These are phyloP conservation scores for Parnassius glacialis DNA, from an alignment of 2,888 invertebrate species.

Conservation along the genomic window DNA sequence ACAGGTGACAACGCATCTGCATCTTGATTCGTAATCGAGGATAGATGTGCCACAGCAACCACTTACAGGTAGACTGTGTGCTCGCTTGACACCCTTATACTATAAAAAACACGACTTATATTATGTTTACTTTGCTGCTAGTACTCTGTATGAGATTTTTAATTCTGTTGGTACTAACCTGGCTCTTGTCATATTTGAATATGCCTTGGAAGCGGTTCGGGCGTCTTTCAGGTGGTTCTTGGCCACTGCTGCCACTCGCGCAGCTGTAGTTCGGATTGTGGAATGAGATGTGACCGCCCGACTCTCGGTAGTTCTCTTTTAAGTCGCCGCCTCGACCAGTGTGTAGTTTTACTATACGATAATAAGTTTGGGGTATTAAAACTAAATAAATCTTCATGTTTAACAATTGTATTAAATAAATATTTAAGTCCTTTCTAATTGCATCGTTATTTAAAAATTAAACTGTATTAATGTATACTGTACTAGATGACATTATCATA, in stretches of 20 bases:
- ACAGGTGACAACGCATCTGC: too few relatives aligned
- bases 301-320: conserved; percentile 68
- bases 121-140: neutral
- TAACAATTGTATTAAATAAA: too few relatives aligned
- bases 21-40: too few relatives aligned
- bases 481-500: too few relatives aligned
- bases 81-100: too few relatives aligned
- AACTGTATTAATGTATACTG: too few relatives aligned
- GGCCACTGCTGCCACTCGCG: conserved; percentile 73
- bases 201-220: conserved; percentile 77
- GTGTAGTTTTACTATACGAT: conserved; percentile 43
- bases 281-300: conserved; percentile 89
- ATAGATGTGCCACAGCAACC: too few relatives aligned
- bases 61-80: too few relatives aligned
- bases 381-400: too few relatives aligned
- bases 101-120: neutral
- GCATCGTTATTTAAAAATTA: too few relatives aligned
- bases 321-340: conserved; percentile 46
- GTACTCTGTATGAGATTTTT: neutral
- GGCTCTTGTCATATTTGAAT: conserved; percentile 89
- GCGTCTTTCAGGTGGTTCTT: conserved; percentile 52
- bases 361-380: too few relatives aligned
- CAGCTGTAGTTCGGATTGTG: conserved; percentile 92
- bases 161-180: conserved; percentile 71
- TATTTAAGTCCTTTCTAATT: too few relatives aligned